Base-by-base conservation (phyloP, 2,797 vertebrate genomes). In the Tiaroga cobitis region DNA sequence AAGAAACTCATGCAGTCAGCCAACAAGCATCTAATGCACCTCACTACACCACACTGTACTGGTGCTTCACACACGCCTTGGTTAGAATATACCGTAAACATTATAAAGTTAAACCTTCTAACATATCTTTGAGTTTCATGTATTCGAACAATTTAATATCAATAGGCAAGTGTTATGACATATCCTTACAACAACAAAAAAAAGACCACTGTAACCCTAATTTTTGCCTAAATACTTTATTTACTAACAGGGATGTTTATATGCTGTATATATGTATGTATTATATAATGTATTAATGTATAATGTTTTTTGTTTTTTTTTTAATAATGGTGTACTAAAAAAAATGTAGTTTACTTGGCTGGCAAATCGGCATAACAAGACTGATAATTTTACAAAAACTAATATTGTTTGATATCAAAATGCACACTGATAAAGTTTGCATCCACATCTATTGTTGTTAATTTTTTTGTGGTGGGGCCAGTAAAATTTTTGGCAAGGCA, bases 1-100 rank as follows among this genome's bases (percentile, higher is more conserved):
- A 63, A 67, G 51, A 83, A 83, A 78, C 86, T 77, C 72, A 83
- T 69, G 78, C 86, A 83, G 80, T 77, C 85, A 80, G 56, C 81
- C 85, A 87, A 84, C 82, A 87, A 80, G 77, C 81, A 77, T 80
- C 67, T 85, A 78, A 46, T 68, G 49, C 79, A 80, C 73, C 81
- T 77, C 67, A 67, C 61, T 51, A 80, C 77, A 80, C 26, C 26
- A 68, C 34, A n/a, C 49, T 56, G 26, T 56, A 73, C 16, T 32
- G 3, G 26, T n/a, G 41, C 26, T 82, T 74, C 37, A 65, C 54
- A 61, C 81, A 49, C 2, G 6, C 29, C 69, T 32, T 34, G 11
- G 19, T 37, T 19, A 63, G 19, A 46, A 61, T 46, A 46, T 11
- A 49, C 21, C n/a, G 54, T 51, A 10, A 51, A 73, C 11, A 19